These are phyloP conservation scores for Fregata magnificens DNA, from an alignment of 2,113 vertebrate genomes.

Conservation along the genomic window DNA sequence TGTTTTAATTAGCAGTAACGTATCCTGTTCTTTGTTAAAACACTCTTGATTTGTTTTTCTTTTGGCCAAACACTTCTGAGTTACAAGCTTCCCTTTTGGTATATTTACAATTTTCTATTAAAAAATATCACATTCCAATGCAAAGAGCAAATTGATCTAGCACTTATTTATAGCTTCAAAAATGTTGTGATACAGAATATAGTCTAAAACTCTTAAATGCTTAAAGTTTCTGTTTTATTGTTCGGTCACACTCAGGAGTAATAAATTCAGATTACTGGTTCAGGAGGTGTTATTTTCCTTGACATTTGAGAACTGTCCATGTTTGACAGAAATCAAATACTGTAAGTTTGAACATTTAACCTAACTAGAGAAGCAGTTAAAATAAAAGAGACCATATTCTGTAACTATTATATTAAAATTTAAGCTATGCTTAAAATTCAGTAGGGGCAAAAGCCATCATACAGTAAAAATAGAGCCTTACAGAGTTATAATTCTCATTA, in stretches of 20 bases:
- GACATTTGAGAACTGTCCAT: neutral
- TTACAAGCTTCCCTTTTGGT: neutral
- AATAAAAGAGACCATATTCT: neutral
- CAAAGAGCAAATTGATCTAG: neutral
- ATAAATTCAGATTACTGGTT: neutral
- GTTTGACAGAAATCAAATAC: neutral
- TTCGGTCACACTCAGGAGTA: neutral
- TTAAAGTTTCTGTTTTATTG: neutral
- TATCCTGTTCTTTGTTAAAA: neutral
- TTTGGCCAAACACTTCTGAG: neutral
- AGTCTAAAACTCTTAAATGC: neutral
- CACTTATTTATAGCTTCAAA: neutral
- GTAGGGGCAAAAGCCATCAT: neutral
- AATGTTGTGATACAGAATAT: neutral
- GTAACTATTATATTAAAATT: neutral
- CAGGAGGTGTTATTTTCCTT: neutral
- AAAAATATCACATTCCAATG: neutral
- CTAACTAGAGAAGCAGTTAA: neutral
- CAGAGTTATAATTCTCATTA: neutral
- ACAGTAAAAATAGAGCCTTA: neutral
- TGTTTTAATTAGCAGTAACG: neutral
- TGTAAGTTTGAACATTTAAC: neutral
- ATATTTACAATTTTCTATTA: neutral
- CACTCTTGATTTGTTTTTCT: neutral
- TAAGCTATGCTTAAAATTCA: neutral